Percentiles rank a stretch among this genome's conserved stretches.
Evolutionary conservation across 2,113 vertebrate species (phyloP).

Genomic region (Aptenodytes forsteri): DNA sequence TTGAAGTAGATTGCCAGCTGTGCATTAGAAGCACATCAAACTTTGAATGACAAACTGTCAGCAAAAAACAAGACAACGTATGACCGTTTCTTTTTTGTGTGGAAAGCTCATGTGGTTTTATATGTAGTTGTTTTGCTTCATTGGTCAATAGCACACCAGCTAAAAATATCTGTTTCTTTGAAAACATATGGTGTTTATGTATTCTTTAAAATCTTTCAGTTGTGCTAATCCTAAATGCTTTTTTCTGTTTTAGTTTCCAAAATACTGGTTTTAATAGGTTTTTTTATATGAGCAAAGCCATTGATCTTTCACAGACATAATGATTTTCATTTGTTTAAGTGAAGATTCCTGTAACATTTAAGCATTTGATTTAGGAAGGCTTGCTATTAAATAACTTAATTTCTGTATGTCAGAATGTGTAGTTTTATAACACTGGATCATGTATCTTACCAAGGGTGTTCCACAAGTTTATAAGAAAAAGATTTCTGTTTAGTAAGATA

Average conservation of each 20-base stretch:
- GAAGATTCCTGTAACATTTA: not conserved
- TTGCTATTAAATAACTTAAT: not conserved
- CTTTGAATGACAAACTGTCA: constrained; percentile 18
- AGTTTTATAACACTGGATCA: not conserved
- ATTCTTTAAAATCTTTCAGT: constrained; percentile 25
- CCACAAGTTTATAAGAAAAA: not conserved
- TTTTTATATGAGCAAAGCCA: not conserved
- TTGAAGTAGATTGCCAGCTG: not conserved
- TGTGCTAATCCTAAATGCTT: constrained; percentile 41
- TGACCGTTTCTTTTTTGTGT: not conserved
- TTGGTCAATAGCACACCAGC: constrained; percentile 10
- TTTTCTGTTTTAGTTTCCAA: constrained; percentile 37
- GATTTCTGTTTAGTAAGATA: not conserved
- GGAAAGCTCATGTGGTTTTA: not conserved
- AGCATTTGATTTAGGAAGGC: not conserved
- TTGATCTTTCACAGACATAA: constrained; percentile 1
- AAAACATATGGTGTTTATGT: constrained; percentile 46
- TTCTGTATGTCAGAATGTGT: not conserved
- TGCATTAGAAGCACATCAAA: not conserved
- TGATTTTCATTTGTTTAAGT: constrained; percentile 4
- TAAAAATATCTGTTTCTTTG: constrained; percentile 54
- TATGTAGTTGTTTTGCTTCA: not conserved
- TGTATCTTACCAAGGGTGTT: not conserved
- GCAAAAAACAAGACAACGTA: not conserved
- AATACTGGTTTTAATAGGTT: not conserved